Conservation (phyloP, 2,113 vertebrate species). For the Gallinago paraguaiae region DNA sequence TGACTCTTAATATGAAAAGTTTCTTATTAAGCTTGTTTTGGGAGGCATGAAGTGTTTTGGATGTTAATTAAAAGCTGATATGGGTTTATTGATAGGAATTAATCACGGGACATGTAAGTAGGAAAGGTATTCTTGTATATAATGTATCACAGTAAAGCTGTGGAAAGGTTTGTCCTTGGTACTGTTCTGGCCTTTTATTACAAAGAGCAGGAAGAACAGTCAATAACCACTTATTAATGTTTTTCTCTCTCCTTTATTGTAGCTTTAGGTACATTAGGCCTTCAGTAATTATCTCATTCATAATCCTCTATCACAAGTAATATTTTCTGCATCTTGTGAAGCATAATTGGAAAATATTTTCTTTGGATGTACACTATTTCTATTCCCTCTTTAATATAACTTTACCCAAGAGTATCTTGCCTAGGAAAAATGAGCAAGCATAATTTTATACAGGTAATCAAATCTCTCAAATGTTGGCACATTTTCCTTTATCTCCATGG, state of each 20-base stretch:
- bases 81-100: neutral
- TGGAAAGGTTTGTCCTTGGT: conserved; percentile 17
- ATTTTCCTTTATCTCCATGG: conserved; percentile 83
- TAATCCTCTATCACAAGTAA: conserved; percentile 67
- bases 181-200: conserved; percentile 43
- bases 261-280: conserved; percentile 55
- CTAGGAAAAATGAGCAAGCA: conserved; percentile 66
- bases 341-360: conserved; percentile 76
- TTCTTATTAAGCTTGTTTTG: neutral
- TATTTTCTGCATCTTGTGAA: conserved; percentile 62
- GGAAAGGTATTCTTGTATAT: neutral
- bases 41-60: neutral
- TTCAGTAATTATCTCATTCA: conserved; percentile 73
- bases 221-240: conserved; percentile 69
- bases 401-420: conserved; percentile 73
- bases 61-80: neutral
- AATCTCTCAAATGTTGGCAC: conserved; percentile 79
- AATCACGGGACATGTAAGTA: neutral
- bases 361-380: conserved; percentile 53
- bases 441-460: conserved; percentile 82
- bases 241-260: conserved; percentile 53
- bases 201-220: conserved; percentile 34
- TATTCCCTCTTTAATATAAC: conserved; percentile 75
- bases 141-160: neutral
- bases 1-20: neutral